These are phyloP conservation scores for Atrichornis clamosus DNA, from an alignment of 2,113 vertebrate genomes.

Conservation along the genomic window DNA sequence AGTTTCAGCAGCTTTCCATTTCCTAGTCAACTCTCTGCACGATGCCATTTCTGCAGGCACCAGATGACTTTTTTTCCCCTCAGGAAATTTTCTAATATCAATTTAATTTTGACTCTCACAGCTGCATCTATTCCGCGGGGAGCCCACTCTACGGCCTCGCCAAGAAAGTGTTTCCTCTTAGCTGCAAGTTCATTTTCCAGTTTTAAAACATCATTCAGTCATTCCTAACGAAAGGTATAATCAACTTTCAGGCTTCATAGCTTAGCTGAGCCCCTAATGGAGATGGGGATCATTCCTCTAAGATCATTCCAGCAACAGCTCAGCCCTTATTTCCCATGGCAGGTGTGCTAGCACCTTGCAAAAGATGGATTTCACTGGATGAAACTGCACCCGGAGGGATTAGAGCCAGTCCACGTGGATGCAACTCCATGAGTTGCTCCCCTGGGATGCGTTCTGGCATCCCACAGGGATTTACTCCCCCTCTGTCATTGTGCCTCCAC, in stretches of 20 bases:
- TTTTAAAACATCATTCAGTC: conserved; percentile 29
- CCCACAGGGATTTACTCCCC: neutral
- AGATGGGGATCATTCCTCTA: neutral
- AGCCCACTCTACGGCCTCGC: neutral
- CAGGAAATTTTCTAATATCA: conserved; percentile 51
- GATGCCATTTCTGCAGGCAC: conserved; percentile 22
- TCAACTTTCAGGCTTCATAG: conserved; percentile 22
- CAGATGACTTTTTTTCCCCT: neutral
- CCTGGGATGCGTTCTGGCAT: neutral
- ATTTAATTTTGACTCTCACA: conserved; percentile 55
- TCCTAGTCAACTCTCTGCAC: neutral
- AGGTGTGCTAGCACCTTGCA: neutral
- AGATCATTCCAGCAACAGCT: neutral
- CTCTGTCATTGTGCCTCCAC: neutral
- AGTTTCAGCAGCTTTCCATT: conserved; percentile 2
- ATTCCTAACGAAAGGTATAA: conserved; percentile 47
- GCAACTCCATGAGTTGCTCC: neutral
- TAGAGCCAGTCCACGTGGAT: neutral
- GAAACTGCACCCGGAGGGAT: neutral
- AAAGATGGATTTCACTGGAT: neutral
- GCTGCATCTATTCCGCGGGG: neutral
- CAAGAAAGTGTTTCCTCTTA: conserved; percentile 37
- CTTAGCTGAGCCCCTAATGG: conserved; percentile 23
- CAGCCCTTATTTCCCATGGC: neutral
- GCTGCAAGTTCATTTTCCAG: conserved; percentile 33